Percentiles rank a stretch among this genome's conserved stretches.
Conservation (phyloP, 2,113 vertebrate species). For the Sisor rabdophorus region DNA sequence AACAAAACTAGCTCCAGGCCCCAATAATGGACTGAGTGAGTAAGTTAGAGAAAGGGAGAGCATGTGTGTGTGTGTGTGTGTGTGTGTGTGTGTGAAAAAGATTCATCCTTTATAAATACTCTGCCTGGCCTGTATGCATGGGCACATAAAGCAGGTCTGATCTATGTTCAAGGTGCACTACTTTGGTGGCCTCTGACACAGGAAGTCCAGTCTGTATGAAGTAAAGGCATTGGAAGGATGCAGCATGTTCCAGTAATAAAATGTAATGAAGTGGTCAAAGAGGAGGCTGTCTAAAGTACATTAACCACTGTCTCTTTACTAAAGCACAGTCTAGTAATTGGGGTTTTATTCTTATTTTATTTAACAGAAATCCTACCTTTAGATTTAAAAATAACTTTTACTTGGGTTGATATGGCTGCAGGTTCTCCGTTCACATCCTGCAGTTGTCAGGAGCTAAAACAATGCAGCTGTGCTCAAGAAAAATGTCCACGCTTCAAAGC, state of each 20-base stretch:
- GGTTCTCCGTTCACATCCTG: slow-evolving; percentile 71
- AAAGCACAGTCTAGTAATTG: background rate
- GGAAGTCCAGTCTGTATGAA: slow-evolving; percentile 36
- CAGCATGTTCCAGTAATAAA: slow-evolving; percentile 29
- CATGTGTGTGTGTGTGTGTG: background rate
- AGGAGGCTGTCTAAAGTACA: background rate
- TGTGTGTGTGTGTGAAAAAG: background rate
- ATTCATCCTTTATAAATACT: background rate
- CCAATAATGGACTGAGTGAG: background rate
- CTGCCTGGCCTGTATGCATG: slow-evolving; percentile 4
- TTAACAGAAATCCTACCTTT: too few relatives aligned
- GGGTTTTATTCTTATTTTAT: too few relatives aligned
- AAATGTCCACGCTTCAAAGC: slow-evolving; percentile 67
- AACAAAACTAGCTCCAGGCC: slow-evolving; percentile 15
- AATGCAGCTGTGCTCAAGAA: slow-evolving; percentile 66
- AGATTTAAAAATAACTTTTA: slow-evolving; percentile 18
- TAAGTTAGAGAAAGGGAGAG: background rate
- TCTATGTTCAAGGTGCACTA: slow-evolving; percentile 58
- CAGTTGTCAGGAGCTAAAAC: slow-evolving; percentile 72
- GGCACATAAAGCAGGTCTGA: slow-evolving; percentile 33
- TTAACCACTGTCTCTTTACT: background rate
- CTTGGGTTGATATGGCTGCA: slow-evolving; percentile 39
- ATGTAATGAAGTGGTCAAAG: slow-evolving; percentile 6
- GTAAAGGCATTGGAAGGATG: background rate
- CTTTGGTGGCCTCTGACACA: slow-evolving; percentile 57